Evolutionary conservation across 2,888 invertebrate genomes (phyloP), one percentile per base, ranked within the genome.

Genomic region (Odontothrips loti): DNA sequence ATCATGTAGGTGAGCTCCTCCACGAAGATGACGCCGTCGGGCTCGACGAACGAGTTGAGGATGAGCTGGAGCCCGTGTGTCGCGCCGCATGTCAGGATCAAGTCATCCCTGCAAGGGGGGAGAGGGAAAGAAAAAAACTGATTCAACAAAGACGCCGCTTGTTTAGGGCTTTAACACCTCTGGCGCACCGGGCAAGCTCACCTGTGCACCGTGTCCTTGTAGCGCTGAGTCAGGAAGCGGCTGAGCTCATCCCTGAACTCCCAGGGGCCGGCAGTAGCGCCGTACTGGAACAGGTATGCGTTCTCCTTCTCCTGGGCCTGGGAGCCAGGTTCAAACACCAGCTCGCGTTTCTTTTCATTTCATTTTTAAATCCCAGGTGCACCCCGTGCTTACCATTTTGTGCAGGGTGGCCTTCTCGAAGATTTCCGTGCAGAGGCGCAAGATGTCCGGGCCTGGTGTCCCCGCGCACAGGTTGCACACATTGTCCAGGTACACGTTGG

Each of bases 1-100:
- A 91, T 89, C 89, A 91, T 92, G 84, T 92, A 92, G 0, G 91
- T 91, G 20, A 90, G 90, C 85, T 92, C 91, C 84, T 92, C 92
- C 15, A 92, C 90, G 85, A 92, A 92, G 80, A 92, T 89, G 15
- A 89, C 86, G 1, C 90, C 90, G 79, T 89, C 87, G 2, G 90
- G 87, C 43, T 89, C 88, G 29, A 92, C 84, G n/a, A 91, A 84
- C 0, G 89, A 89, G n/a, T 89, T 89, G 11, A 91, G 84, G 79
- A 90, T 85, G 68, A 91, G 84, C 84, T 90, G 90, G 3, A 92
- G 84, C 0, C 91, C 92, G 83, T 91, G 90, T 0, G 91, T 89
- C 4, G 92, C 92, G 0, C 92, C 92, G 51, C 90, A 89, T 0
- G 91, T 91, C 23, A 91, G 85, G 81, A 91, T 87, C 47, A 92